Evolutionary conservation across 2,888 invertebrate species (phyloP).

Genomic region (Troilus luridus): DNA sequence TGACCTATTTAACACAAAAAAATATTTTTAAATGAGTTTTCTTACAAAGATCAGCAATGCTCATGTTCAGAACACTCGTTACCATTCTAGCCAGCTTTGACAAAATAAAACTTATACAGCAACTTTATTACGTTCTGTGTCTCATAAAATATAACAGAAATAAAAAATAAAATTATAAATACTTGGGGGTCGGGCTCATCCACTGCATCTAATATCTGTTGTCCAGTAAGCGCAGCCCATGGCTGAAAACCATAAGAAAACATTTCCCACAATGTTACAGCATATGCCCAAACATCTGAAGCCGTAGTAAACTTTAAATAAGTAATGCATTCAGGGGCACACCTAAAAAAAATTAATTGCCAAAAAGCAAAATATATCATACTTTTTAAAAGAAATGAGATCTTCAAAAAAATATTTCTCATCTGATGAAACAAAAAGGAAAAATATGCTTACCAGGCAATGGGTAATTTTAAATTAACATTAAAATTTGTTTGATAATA

Average conservation of each 20-base stretch:
- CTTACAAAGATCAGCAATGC: too few species aligned
- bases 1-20: too few species aligned
- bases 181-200: constrained; percentile 91
- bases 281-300: constrained; percentile 98
- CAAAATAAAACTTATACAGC: too few species aligned
- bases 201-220: constrained; percentile 95
- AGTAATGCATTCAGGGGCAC: constrained; percentile 97
- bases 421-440: background rate
- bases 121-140: too few species aligned
- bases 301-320: constrained; percentile 96
- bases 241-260: constrained; percentile 99
- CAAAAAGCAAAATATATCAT: background rate
- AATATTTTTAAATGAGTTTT: too few species aligned
- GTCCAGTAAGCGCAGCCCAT: constrained; percentile 94
- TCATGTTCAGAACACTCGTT: too few species aligned
- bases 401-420: background rate
- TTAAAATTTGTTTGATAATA: constrained; percentile 99
- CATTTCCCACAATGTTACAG: constrained; percentile 99
- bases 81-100: too few species aligned
- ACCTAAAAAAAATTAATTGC: constrained; percentile 73
- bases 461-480: constrained; percentile 95
- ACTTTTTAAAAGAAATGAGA: background rate
- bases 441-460: constrained; percentile 87
- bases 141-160: background rate
- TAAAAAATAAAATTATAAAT: constrained; percentile 42